These are phyloP conservation scores for Pangasianodon hypophthalmus DNA, from an alignment of 2,113 vertebrate species.

Conservation along the genomic window DNA sequence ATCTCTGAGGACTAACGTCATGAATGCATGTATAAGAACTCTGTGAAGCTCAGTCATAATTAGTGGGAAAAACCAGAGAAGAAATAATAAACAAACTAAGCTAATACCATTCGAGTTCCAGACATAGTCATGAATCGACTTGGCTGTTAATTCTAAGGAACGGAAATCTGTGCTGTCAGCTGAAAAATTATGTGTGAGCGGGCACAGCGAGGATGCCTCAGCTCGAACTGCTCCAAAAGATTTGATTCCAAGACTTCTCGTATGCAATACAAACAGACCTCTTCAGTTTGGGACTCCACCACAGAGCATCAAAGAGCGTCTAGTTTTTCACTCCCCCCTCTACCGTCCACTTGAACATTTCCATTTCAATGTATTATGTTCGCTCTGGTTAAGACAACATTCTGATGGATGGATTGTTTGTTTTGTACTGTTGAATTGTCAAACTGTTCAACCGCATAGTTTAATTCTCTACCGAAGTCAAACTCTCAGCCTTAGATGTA, in stretches of 20 bases:
- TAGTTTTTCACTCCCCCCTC: conserved; percentile 24
- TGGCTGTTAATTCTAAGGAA: conserved; percentile 39
- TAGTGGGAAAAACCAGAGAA: conserved; percentile 16
- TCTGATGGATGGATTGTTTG: conserved; percentile 34
- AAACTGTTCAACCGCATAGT: conserved; percentile 8
- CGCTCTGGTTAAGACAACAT: conserved; percentile 24
- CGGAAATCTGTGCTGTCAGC: conserved; percentile 34
- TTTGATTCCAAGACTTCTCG: conserved; percentile 36
- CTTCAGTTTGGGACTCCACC: conserved; percentile 36
- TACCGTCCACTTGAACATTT: conserved; percentile 40
- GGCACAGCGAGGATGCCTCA: conserved; percentile 29
- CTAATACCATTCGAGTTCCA: conserved; percentile 33
- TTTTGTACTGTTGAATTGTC: conserved; percentile 26
- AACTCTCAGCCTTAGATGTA: conserved; percentile 35
- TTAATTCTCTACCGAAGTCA: conserved; percentile 21
- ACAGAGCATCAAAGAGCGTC: conserved; percentile 42
- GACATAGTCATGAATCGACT: conserved; percentile 29
- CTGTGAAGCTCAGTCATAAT: conserved; percentile 12
- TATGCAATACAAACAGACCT: conserved; percentile 57
- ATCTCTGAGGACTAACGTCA: conserved; percentile 74
- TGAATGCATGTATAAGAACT: not conserved
- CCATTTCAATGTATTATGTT: conserved; percentile 32
- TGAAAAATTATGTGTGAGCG: conserved; percentile 11
- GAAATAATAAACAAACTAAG: conserved; percentile 26
- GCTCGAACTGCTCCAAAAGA: conserved; percentile 42